Evolutionary conservation across 1,140 invertebrate genomes (phyloP), one percentile per base, ranked within the genome.

Genomic region (Amphibalanus amphitrite): DNA sequence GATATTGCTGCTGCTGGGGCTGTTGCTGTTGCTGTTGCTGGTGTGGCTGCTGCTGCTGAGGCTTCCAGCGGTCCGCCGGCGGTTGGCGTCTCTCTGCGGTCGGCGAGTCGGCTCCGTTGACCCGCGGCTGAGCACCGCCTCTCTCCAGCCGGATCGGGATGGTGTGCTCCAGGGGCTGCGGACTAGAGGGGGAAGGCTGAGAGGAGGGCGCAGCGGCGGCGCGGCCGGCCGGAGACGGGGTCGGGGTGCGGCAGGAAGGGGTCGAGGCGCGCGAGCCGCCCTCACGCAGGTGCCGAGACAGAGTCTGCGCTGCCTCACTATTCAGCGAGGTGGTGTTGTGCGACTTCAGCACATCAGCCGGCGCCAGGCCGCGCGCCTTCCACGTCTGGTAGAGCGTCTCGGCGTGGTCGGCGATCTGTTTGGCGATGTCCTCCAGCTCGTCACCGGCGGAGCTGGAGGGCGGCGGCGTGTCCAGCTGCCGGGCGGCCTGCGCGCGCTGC

Each of bases 361-460:
- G 90, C 26, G 89, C 89, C 25, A 92, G 80, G 29, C 90, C 90
- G 29, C 89, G 86, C 47, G 89, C 88, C 78, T 91, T 91, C 91
- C 90, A 93, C 65, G 88, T 91, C 79, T 91, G 90, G 80, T 93
- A 93, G 76, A 93, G 91, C 59, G 89, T 90, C 79, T 93, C 91
- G 20, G 91, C 91, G 79, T 92, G 90, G 78, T 93, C 90, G 68
- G 89, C 91, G 75, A 93, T 93, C 80, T 92, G 90, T 76, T 92
- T 92, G 30, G 90, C 90, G 74, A 93, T 91, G 70, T 67, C 65
- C 26, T 67, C 65, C 65, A 67, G 65, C 28, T 67, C 65, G n/a
- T 26, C 28, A 25, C 26, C 65, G 8, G 3, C 65, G n/a, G n/a
- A n/a, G n/a, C n/a, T n/a, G 65, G 3, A 3, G 65, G 65, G 3